Percentiles rank a stretch among this genome's conserved stretches.
Conservation (phyloP, 2,888 invertebrate species). For the Synanthedon myopaeformis region DNA sequence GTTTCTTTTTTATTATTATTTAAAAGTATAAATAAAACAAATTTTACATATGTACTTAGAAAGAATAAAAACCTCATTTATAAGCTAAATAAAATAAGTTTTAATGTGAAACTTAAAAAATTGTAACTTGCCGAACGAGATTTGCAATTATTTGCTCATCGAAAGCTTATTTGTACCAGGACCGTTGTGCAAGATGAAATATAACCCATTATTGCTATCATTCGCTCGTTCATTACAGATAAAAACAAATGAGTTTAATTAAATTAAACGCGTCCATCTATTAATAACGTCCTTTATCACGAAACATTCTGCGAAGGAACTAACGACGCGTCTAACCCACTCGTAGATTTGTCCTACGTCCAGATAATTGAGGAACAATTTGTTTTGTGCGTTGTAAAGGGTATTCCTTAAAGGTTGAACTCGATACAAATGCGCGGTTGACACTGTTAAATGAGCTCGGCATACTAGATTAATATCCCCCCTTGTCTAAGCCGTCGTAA, state of each 20-base stretch:
- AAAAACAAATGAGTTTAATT: background rate
- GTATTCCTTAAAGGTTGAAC: background rate
- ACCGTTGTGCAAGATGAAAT: too few relatives aligned
- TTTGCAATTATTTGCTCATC: too few relatives aligned
- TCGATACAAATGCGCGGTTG: conserved; percentile 62
- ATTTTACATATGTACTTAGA: too few relatives aligned
- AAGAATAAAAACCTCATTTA: too few relatives aligned
- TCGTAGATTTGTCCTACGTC: background rate
- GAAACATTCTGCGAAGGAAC: background rate
- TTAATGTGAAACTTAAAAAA: too few relatives aligned
- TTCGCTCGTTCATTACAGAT: background rate
- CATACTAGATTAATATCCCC: conserved; percentile 51
- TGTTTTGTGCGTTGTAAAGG: conserved; percentile 8
- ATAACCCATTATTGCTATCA: too few relatives aligned
- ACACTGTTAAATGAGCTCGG: conserved; percentile 58
- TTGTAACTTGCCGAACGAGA: too few relatives aligned
- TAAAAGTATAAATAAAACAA: too few relatives aligned
- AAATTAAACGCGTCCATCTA: background rate
- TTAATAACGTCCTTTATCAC: background rate
- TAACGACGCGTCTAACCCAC: background rate
- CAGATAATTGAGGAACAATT: conserved; percentile 13
- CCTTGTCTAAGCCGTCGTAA: conserved; percentile 51
- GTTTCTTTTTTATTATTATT: too few relatives aligned
- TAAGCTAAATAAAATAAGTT: too few relatives aligned
- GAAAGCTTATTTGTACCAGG: too few relatives aligned